Base-by-base conservation (phyloP, 2,797 vertebrate genomes). In the Lagodon rhomboides region DNA sequence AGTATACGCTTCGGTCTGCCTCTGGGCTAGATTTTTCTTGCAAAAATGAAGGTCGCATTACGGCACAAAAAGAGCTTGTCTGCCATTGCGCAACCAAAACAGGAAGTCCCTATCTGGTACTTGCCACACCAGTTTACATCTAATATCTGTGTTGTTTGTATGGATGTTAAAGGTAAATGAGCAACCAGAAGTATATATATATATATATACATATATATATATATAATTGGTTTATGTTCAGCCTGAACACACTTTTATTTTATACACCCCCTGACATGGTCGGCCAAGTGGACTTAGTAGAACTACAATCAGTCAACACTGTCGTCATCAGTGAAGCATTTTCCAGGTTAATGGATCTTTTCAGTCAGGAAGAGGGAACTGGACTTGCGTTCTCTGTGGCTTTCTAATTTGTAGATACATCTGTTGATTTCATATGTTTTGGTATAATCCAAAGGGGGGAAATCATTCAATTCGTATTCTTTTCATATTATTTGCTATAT, bases 331-430 rank as follows among this genome's bases (percentile, higher is more conserved):
- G 2, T 47, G 46, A 49, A 18, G 25, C 10, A 3, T 51, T 67
- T 67, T 49, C 22, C 34, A 16, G 43, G 16, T 47, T 41, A 25
- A 43, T 47, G 22, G 49, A 70, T 53, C 12, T 22, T 70, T 55
- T 63, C 30, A 58, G 34, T 64, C 3, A 47, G 55, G 0, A 55
- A 3, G 7, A 69, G 25, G 47, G 27, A 62, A 41, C 47, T 56
- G 0, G 10, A 54, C 53, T 34, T 1, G 6, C 3, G 50, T 9
- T 46, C 58, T n/a, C 11, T 58, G 17, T 63, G 41, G 0, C 27
- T 66, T 50, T 73, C 25, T 77, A 13, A 80, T 71, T 74, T 54
- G 15, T 47, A n/a, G 44, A 9, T n/a, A 64, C 54, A 13, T 56
- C 12, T 67, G 43, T 75, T 46, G 34, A 25, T 73, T 75, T 60